A percentile compares a stretch with the other conserved stretches of the same genome.
phyloP scores from a whole-genome alignment of 1,140 invertebrate genomes.

The Melipona quadrifasciata region DNA sequence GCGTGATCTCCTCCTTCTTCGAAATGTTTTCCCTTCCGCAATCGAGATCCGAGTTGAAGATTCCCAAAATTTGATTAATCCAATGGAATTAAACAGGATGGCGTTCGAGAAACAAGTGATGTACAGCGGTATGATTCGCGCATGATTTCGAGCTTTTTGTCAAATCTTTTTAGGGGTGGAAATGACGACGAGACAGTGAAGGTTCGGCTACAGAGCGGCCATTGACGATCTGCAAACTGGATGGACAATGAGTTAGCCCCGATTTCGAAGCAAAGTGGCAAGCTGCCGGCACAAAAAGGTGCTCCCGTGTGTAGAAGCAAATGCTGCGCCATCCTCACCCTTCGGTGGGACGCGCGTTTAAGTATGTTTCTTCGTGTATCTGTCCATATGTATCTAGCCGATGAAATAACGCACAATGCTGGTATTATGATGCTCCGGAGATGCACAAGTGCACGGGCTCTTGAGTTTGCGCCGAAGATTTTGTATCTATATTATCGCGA shows the following conservation, averaged over 20 bases:
- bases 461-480: conserved; percentile 68
- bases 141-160: not conserved
- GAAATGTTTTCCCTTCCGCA: not conserved
- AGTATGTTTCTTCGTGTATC: conserved; percentile 40
- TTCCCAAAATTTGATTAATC: no score
- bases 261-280: conserved; percentile 64
- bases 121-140: not conserved
- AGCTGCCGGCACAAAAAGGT: conserved; percentile 61
- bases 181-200: not conserved
- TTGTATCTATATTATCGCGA: conserved; percentile 55
- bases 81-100: no score
- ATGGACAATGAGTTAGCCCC: conserved; percentile 44
- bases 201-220: not conserved
- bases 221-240: conserved; percentile 30
- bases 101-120: no score
- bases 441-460: conserved; percentile 65
- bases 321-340: conserved; percentile 57
- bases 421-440: conserved; percentile 59
- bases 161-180: not conserved
- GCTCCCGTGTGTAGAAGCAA: conserved; percentile 50
- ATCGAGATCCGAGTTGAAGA: no score
- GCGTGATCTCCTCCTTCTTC: not conserved
- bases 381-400: conserved; percentile 61
- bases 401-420: conserved; percentile 63
- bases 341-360: conserved; percentile 41